Evolutionary conservation across 2,888 invertebrate genomes (phyloP), one percentile per base, ranked within the genome.

Genomic region (Cheilosia scutellata): DNA sequence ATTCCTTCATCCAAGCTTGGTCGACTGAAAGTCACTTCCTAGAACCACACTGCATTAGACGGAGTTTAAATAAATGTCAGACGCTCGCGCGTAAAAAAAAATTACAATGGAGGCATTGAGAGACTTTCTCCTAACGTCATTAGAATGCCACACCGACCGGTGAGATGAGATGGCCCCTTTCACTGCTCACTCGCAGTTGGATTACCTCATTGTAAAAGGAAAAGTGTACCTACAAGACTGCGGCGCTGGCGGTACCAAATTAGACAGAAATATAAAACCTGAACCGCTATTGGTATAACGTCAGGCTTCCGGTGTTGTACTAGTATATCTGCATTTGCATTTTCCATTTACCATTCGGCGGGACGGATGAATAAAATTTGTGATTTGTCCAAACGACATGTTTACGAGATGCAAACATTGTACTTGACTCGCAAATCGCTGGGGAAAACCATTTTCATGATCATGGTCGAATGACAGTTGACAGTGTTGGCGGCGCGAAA

Each of bases 81-180:
- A 47, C 20, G 5, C 2, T 55, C n/a, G 31, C n/a, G 62, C 37
- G 40, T 25, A 77, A 40, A 31, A 25, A 25, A 31, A 62, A 57
- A 68, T 49, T 9, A 68, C 44, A 57, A 72, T 49, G 27, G 33
- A 68, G 25, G 16, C 37, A 49, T 2, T 3, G 4, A 60, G 37
- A 71, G 62, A 79, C 84, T 84, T 84, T 84, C 84, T 71, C 84
- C 29, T 2, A 68, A 70, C 63, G 40, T 25, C 53, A 53, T 37
- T 78, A 60, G 71, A 77, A 77, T 82, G 42, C 62, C 55, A 68
- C 37, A 58, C n/a, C 44, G 11, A 37, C 33, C 37, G 37, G 37
- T 37, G 37, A 37, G 47, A 33, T 60, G 60, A 47, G 44, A 47
- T n/a, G 9, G 60, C 65, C 44, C 84, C 79, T 84, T 84, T 84